Conservation (phyloP, 2,797 vertebrate species). For the Neosilurus mollespiculum region DNA sequence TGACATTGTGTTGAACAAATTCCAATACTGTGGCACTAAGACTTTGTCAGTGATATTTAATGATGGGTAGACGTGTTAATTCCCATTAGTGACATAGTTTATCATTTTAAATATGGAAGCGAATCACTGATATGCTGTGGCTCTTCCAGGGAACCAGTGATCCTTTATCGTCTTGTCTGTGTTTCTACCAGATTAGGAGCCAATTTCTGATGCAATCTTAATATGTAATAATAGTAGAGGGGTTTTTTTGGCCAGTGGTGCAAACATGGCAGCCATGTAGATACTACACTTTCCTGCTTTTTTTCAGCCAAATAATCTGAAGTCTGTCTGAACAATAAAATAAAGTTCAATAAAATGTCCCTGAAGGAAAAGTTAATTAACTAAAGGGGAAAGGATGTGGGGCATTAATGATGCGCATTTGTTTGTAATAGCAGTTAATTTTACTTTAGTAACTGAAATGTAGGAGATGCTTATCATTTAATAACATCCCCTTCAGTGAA, state of each 20-base stretch:
- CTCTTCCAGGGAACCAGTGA: background rate
- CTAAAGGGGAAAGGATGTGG: background rate
- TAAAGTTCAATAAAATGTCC: background rate
- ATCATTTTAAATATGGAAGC: background rate
- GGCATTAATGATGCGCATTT: background rate
- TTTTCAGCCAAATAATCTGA: background rate
- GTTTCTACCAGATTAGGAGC: background rate
- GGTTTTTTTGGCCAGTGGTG: background rate
- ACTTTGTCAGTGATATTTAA: background rate
- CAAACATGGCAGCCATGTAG: background rate
- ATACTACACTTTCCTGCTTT: too few relatives aligned
- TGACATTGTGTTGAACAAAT: background rate
- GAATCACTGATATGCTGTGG: background rate
- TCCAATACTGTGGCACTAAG: background rate
- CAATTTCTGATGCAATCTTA: background rate
- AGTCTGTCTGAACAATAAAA: background rate
- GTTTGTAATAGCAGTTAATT: background rate
- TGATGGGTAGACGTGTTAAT: background rate
- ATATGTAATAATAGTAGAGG: background rate
- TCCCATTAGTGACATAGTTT: background rate
- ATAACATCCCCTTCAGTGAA: background rate
- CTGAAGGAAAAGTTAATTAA: background rate
- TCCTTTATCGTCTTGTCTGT: background rate
- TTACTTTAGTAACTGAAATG: background rate
- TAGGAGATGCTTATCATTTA: background rate